Evolutionary conservation across 2,888 invertebrate genomes (phyloP).

Genomic region (Acanthopleura granulata): DNA sequence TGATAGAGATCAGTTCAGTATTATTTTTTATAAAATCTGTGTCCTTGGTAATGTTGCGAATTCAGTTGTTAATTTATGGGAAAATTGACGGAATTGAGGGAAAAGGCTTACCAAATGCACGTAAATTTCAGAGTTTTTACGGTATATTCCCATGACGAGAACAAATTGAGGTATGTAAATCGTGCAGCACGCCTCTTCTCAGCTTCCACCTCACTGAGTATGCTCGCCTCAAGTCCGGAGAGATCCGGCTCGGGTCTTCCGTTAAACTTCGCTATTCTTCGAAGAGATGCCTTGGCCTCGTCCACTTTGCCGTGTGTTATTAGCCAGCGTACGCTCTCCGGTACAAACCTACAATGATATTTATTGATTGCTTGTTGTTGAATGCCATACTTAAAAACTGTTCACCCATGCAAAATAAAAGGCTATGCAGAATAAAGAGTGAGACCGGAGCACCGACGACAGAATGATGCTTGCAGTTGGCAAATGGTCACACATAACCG

Average conservation of each 20-base stretch:
- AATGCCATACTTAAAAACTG: too few relatives aligned
- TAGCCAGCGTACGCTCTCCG: constrained; percentile 46
- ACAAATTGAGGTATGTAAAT: not conserved
- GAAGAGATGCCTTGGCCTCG: constrained; percentile 33
- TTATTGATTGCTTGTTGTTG: too few relatives aligned
- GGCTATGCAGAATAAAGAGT: too few relatives aligned
- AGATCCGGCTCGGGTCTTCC: constrained; percentile 26
- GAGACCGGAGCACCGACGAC: too few relatives aligned
- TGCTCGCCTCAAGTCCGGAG: constrained; percentile 21
- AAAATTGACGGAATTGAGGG: too few relatives aligned
- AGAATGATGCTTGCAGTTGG: too few relatives aligned
- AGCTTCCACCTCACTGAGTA: constrained; percentile 20
- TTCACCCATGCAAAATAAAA: too few relatives aligned
- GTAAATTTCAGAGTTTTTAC: constrained; percentile 27
- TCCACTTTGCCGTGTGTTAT: constrained; percentile 31
- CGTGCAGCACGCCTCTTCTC: constrained; percentile 19
- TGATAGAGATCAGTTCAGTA: too few relatives aligned
- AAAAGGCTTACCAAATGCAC: constrained; percentile 33
- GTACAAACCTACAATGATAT: constrained; percentile 32
- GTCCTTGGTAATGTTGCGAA: too few relatives aligned
- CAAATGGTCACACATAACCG: too few relatives aligned
- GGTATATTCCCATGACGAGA: not conserved
- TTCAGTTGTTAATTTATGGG: too few relatives aligned
- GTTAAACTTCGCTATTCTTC: constrained; percentile 35
- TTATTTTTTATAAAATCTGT: too few relatives aligned